phyloP scores from a whole-genome alignment of 1,140 invertebrate species.

The Drosophila carrolli region DNA sequence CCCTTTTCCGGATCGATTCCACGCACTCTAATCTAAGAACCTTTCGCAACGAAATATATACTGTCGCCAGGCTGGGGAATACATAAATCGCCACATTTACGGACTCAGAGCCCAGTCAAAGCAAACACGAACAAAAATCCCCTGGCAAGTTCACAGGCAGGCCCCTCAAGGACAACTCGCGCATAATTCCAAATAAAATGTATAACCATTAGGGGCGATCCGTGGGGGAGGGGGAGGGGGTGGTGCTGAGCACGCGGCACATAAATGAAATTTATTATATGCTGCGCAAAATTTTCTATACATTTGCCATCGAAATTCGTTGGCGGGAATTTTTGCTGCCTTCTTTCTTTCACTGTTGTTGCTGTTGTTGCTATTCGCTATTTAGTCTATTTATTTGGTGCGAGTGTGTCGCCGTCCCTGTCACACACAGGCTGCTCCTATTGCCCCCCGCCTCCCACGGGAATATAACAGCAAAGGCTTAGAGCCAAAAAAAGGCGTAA shows the following conservation, averaged over 20 bases:
- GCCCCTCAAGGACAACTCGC: slow-evolving; percentile 54
- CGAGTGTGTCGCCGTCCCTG: slow-evolving; percentile 13
- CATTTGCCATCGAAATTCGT: slow-evolving; percentile 47
- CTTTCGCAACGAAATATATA: slow-evolving; percentile 15
- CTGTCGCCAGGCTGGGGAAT: slow-evolving; percentile 36
- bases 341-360: background rate
- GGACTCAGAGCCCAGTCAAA: slow-evolving; percentile 8
- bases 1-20: slow-evolving; percentile 17
- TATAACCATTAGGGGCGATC: slow-evolving; percentile 46
- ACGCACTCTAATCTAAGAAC: slow-evolving; percentile 20
- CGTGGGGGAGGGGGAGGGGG: background rate
- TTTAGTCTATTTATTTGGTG: slow-evolving; percentile 58
- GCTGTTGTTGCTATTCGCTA: slow-evolving; percentile 14
- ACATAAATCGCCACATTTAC: slow-evolving; percentile 49
- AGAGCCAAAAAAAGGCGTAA: slow-evolving; percentile 2
- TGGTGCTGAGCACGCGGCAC: slow-evolving; percentile 51
- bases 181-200: slow-evolving; percentile 64
- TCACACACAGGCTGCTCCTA: slow-evolving; percentile 7
- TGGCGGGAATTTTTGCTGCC: slow-evolving; percentile 29
- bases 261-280: slow-evolving; percentile 69
- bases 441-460: slow-evolving; percentile 17
- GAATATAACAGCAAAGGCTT: slow-evolving; percentile 61
- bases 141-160: slow-evolving; percentile 30
- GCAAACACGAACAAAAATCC: slow-evolving; percentile 8
- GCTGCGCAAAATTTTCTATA: slow-evolving; percentile 57